A percentile compares a stretch with the other conserved stretches of the same genome.
phyloP scores from a whole-genome alignment of 2,888 invertebrate species.

The Rhagonycha lutea region DNA sequence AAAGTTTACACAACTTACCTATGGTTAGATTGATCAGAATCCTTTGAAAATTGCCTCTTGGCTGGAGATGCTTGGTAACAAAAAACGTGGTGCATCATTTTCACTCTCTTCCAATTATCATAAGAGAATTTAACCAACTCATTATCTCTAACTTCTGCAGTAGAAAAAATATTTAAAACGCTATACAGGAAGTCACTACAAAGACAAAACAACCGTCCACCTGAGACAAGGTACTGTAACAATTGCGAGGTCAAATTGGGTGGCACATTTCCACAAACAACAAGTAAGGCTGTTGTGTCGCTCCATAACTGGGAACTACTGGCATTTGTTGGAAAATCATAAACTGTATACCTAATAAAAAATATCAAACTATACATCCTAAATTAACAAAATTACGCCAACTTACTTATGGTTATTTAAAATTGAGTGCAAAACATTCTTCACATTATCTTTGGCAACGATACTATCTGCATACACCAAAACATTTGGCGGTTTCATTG shows the following conservation, averaged over 20 bases:
- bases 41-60: conserved; percentile 79
- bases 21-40: conserved; percentile 63
- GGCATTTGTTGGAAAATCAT: conserved; percentile 57
- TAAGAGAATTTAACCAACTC: conserved; percentile 84
- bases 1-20: conserved; percentile 21
- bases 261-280: conserved; percentile 77
- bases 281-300: conserved; percentile 60
- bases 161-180: conserved; percentile 79
- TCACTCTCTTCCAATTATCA: conserved; percentile 80
- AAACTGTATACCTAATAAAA: conserved; percentile 63
- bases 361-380: not conserved
- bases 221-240: conserved; percentile 72
- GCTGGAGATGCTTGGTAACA: conserved; percentile 87
- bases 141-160: conserved; percentile 83
- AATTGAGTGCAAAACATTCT: conserved; percentile 68
- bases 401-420: conserved; percentile 73
- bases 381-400: conserved; percentile 11
- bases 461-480: conserved; percentile 81
- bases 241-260: conserved; percentile 68
- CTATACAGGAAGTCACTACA: conserved; percentile 81
- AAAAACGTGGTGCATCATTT: conserved; percentile 87
- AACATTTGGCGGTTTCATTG: conserved; percentile 76
- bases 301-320: conserved; percentile 44
- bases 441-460: conserved; percentile 74
- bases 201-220: conserved; percentile 76